Percentiles rank a stretch among this genome's conserved stretches.
phyloP scores from a whole-genome alignment of 2,888 invertebrate genomes.

The Idaea aversata region DNA sequence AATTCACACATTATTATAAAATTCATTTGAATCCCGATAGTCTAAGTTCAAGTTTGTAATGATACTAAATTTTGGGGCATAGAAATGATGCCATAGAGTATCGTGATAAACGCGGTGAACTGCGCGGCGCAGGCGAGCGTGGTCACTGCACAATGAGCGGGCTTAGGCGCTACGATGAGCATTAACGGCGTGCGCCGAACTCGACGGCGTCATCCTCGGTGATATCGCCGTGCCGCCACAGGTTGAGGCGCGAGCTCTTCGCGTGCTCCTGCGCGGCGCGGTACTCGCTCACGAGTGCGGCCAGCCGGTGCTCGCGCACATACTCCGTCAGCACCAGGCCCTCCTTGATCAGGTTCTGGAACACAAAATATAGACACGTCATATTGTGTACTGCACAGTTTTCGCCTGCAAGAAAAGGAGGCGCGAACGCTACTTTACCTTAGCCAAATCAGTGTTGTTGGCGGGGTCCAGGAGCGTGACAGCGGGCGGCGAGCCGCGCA shows the following conservation, averaged over 20 bases:
- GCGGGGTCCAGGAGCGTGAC: slow-evolving; percentile 77
- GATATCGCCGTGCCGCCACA: slow-evolving; percentile 99
- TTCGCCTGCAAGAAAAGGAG: neutral
- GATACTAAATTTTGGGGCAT: slow-evolving; percentile 30
- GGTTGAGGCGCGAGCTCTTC: slow-evolving; percentile 90
- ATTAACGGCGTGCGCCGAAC: slow-evolving; percentile 75
- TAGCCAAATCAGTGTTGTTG: slow-evolving; percentile 76
- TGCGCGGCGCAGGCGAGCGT: slow-evolving; percentile 54
- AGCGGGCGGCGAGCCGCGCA: slow-evolving; percentile 80
- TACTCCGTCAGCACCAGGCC: slow-evolving; percentile 91
- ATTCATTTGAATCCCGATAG: slow-evolving; percentile 2
- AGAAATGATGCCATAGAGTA: slow-evolving; percentile 24
- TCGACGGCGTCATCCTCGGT: slow-evolving; percentile 91
- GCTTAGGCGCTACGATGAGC: slow-evolving; percentile 34
- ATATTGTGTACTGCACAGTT: no score
- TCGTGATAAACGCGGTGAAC: slow-evolving; percentile 42
- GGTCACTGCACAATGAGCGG: slow-evolving; percentile 29
- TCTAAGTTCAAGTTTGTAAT: slow-evolving; percentile 27
- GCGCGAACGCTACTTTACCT: slow-evolving; percentile 42
- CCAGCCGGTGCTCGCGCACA: slow-evolving; percentile 89
- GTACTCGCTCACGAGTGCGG: slow-evolving; percentile 90
- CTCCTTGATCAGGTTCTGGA: slow-evolving; percentile 89
- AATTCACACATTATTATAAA: slow-evolving; percentile 8
- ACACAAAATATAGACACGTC: slow-evolving; percentile 6
- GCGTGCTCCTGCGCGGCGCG: slow-evolving; percentile 92